phyloP scores from a whole-genome alignment of 2,888 invertebrate species.

The Plemyria rubiginata region DNA sequence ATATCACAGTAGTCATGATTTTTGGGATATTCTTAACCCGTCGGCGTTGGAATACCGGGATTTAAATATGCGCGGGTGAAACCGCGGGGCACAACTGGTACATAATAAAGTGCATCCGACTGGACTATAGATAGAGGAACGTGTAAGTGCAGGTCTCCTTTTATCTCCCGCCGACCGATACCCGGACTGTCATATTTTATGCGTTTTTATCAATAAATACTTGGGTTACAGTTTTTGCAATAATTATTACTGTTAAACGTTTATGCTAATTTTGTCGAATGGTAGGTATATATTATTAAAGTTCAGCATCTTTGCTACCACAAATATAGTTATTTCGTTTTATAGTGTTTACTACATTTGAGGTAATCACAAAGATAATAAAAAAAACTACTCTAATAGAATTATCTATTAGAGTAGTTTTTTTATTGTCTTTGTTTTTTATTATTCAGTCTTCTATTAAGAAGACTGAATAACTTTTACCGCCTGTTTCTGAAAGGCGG shows the following conservation, averaged over 20 bases:
- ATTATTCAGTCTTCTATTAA: no score
- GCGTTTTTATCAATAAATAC: constrained; percentile 74
- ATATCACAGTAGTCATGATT: no score
- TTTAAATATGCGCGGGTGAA: not conserved
- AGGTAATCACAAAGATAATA: no score
- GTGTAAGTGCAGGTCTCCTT: constrained; percentile 81
- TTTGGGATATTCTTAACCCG: no score
- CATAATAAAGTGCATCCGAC: constrained; percentile 6
- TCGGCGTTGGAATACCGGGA: no score
- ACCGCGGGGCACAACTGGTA: no score
- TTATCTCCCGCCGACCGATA: constrained; percentile 71
- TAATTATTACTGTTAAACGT: constrained; percentile 53
- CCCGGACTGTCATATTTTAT: constrained; percentile 74
- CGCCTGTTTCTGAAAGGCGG: no score
- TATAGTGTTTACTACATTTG: no score
- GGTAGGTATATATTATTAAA: not conserved
- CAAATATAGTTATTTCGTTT: not conserved
- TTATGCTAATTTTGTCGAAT: constrained; percentile 15
- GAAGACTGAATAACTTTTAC: no score
- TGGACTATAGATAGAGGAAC: constrained; percentile 66
- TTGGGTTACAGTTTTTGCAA: constrained; percentile 54
- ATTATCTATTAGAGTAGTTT: no score
- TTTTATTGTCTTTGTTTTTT: no score
- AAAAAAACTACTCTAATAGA: no score
- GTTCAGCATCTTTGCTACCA: not conserved